These are phyloP conservation scores for Drosophila meridionalis DNA, from an alignment of 2,888 invertebrate species.

Conservation along the genomic window DNA sequence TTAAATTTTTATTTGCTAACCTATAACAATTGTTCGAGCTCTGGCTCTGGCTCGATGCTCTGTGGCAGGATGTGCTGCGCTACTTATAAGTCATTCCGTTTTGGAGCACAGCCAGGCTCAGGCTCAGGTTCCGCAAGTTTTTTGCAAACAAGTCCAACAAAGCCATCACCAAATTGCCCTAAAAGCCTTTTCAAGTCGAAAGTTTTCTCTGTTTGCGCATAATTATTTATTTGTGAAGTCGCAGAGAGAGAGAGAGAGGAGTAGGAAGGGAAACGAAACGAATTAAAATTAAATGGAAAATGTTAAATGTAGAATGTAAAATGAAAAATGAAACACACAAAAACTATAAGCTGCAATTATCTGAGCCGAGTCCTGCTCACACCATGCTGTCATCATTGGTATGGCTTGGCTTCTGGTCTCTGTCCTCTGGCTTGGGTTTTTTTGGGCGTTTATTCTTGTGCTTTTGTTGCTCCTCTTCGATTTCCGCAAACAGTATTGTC, in stretches of 20 bases:
- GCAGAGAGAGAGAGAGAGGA: slow-evolving; percentile 16
- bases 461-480: neutral
- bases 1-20: slow-evolving; percentile 74
- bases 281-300: slow-evolving; percentile 32
- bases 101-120: slow-evolving; percentile 65
- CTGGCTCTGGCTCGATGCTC: slow-evolving; percentile 4
- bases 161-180: slow-evolving; percentile 79
- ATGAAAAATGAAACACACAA: slow-evolving; percentile 13
- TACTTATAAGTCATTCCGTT: slow-evolving; percentile 65
- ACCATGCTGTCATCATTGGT: neutral
- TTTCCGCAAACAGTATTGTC: slow-evolving; percentile 19
- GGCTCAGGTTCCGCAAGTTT: slow-evolving; percentile 57
- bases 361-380: neutral
- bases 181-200: slow-evolving; percentile 81
- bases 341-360: slow-evolving; percentile 25
- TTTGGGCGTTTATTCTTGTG: no score
- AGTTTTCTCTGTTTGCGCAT: slow-evolving; percentile 77
- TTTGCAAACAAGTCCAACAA: slow-evolving; percentile 74
- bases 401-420: neutral
- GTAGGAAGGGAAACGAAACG: neutral
- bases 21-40: slow-evolving; percentile 61
- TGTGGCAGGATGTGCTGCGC: slow-evolving; percentile 19
- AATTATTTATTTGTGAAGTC: slow-evolving; percentile 71
- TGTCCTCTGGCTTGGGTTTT: no score
- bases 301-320: slow-evolving; percentile 20